Conservation (phyloP, 2,888 invertebrate species). For the Eupithecia tripunctaria region DNA sequence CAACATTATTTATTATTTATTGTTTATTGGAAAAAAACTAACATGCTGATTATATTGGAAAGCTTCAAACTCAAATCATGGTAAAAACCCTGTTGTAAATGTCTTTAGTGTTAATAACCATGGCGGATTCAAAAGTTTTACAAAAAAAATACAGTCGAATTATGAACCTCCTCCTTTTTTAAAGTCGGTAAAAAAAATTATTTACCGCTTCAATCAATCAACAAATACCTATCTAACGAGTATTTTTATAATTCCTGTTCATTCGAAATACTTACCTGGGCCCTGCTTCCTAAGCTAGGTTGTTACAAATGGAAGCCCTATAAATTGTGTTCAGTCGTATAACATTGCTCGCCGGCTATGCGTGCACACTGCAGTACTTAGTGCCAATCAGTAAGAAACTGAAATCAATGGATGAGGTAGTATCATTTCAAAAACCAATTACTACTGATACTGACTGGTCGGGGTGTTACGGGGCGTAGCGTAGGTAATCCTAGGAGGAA, state of each 20-base stretch:
- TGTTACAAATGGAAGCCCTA: constrained; percentile 62
- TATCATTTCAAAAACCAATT: neutral
- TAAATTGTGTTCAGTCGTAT: constrained; percentile 47
- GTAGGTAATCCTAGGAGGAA: too few species aligned
- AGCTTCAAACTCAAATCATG: too few species aligned
- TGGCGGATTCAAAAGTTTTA: too few species aligned
- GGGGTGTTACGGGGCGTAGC: too few species aligned
- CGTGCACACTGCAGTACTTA: constrained; percentile 11
- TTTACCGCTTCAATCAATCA: neutral
- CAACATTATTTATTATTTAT: too few species aligned
- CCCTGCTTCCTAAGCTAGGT: constrained; percentile 2
- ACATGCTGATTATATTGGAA: too few species aligned
- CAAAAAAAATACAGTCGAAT: too few species aligned
- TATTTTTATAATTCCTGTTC: neutral
- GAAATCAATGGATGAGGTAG: neutral
- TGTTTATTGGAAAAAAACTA: too few species aligned
- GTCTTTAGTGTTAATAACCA: too few species aligned
- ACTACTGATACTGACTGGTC: neutral
- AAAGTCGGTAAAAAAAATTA: neutral
- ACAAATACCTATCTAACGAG: neutral
- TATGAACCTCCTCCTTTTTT: too few species aligned
- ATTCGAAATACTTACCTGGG: neutral
- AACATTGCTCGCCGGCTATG: constrained; percentile 26
- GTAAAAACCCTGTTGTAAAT: too few species aligned
- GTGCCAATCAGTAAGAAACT: constrained; percentile 7